A percentile compares a stretch with the other conserved stretches of the same genome.
Evolutionary conservation across 2,113 vertebrate genomes (phyloP).

Genomic region (Tragelaphus buxtoni): DNA sequence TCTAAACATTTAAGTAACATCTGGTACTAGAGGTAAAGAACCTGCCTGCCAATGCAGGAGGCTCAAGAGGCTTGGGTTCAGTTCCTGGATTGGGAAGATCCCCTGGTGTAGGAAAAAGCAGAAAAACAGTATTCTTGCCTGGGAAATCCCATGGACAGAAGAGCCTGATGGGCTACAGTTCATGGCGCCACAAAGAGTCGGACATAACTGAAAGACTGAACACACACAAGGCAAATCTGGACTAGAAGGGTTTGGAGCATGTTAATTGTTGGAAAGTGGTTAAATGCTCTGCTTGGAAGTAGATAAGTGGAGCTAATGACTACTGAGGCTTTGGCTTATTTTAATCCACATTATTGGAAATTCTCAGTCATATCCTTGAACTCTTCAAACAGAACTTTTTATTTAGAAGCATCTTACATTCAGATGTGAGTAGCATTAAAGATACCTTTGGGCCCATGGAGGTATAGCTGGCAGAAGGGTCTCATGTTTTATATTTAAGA

Average conservation of each 20-base stretch:
- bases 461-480: not conserved
- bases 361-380: not conserved
- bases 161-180: not conserved
- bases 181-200: rapidly evolving
- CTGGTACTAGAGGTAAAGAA: not conserved
- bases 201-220: not conserved
- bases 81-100: not conserved
- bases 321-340: not conserved
- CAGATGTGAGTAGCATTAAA: not conserved
- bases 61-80: not conserved
- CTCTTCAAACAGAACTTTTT: not conserved
- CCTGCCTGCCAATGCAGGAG: not conserved
- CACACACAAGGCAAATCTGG: not conserved
- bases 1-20: not conserved
- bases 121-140: not conserved
- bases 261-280: not conserved
- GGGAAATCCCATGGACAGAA: not conserved
- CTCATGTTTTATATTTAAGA: not conserved
- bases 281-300: not conserved
- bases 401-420: constrained; percentile 2
- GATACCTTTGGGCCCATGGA: not conserved
- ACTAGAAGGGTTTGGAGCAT: not conserved
- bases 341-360: not conserved
- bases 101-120: not conserved
- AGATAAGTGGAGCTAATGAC: not conserved